Evolutionary conservation across 2,113 vertebrate genomes (phyloP).

Genomic region (Plotosus lineatus): DNA sequence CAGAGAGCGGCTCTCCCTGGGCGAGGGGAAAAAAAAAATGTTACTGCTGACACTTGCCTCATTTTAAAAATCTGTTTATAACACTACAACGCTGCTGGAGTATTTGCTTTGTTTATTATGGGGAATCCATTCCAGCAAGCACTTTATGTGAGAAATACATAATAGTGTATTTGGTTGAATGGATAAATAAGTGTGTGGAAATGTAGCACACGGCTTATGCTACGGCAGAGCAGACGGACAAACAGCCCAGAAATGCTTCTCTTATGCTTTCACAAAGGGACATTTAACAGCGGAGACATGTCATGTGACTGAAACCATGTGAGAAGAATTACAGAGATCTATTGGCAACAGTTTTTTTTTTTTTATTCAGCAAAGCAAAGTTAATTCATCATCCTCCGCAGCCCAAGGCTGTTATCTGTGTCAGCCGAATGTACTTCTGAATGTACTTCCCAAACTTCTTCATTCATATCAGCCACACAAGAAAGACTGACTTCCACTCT

Average conservation of each 20-base stretch:
- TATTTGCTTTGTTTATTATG: neutral
- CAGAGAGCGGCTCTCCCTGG: neutral
- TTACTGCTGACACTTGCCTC: neutral
- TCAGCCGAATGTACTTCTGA: conserved; percentile 11
- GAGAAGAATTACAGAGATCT: conserved; percentile 17
- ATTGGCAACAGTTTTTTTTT: neutral
- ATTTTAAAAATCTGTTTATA: neutral
- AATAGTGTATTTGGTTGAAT: neutral
- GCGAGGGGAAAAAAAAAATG: too few relatives aligned
- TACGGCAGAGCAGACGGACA: neutral
- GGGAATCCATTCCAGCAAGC: neutral
- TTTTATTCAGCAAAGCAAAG: neutral
- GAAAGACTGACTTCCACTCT: neutral
- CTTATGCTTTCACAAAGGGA: neutral
- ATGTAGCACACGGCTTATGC: neutral
- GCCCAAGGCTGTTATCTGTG: conserved; percentile 38
- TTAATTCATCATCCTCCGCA: conserved; percentile 33
- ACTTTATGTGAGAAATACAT: conserved; percentile 11
- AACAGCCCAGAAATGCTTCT: neutral
- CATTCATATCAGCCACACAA: neutral
- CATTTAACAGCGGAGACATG: conserved; percentile 1
- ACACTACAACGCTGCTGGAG: neutral
- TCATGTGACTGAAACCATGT: conserved; percentile 22
- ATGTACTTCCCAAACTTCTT: neutral
- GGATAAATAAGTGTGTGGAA: conserved; percentile 4